Evolutionary conservation across 1,140 invertebrate species (phyloP), one percentile per base, ranked within the genome.

Genomic region (Euura saliciscinereae): DNA sequence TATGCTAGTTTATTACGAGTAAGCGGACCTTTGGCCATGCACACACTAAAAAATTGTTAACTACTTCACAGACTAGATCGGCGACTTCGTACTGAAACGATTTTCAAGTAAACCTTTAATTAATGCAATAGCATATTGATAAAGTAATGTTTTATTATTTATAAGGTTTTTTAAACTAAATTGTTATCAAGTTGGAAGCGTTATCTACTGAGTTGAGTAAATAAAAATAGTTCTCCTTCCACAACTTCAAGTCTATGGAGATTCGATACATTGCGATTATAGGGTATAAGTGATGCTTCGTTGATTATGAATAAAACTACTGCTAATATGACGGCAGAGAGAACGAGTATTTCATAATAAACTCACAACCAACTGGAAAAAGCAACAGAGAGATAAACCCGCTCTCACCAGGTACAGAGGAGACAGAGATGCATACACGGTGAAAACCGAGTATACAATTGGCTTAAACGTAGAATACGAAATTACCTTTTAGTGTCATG

Each of bases 401-500:
- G 8, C 10, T 8, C 51, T n/a, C 6, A 59, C 13, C 51, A 59
- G 13, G 51, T 11, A 59, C 13, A 59, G 11, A 51, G 7, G 46
- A 51, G 11, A 59, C 13, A 4, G 51, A 59, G 51, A 11, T 45
- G 13, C 28, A 44, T 7, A 45, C n/a, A 8, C 5, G 8, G 46
- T 59, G 51, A 13, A 59, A 65, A 74, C 70, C 28, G 73, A 28
- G 28, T 45, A 46, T 28, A 28, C 28, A 28, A 28, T 28, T 28
- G 28, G 65, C 44, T 86, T 72, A 88, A 81, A 88, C 82, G 74
- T 87, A 87, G 83, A 88, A 87, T 75, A 88, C 84, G 76, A 84
- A 88, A 76, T 85, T 89, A 93, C 92, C 92, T 92, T 97, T 97
- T 43, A 95, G 88, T 13, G 91, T 87, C 73, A 91, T 86, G 88